These are phyloP conservation scores for Ciona savignyi DNA, from an alignment of 23 tunicate genomes.

Conservation along the genomic window DNA sequence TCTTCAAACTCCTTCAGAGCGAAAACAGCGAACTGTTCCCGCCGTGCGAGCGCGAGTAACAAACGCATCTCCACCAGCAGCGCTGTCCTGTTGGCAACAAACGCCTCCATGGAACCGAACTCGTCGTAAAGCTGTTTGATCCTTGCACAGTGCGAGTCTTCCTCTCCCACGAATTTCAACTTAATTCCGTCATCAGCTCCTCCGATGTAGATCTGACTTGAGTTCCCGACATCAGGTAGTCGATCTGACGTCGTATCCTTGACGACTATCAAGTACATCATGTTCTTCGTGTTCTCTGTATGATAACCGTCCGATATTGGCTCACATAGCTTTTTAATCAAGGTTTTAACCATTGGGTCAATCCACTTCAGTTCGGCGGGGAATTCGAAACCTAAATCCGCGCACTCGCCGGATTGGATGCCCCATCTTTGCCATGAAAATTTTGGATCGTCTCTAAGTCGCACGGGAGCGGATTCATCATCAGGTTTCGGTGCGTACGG, in stretches of 20 bases:
- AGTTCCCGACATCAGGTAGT: slow-evolving; percentile 48
- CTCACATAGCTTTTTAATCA: slow-evolving; percentile 70
- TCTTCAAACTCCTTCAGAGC: slow-evolving; percentile 69
- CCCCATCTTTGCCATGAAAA: slow-evolving; percentile 87
- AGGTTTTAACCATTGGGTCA: slow-evolving; percentile 71
- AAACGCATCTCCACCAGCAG: slow-evolving; percentile 74
- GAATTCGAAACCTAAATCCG: slow-evolving; percentile 61
- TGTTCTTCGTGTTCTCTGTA: slow-evolving; percentile 33
- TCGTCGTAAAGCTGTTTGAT: slow-evolving; percentile 44
- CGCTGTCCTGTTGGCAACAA: slow-evolving; percentile 55
- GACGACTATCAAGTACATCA: slow-evolving; percentile 78
- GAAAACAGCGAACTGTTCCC: slow-evolving; percentile 73
- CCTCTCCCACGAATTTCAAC: slow-evolving; percentile 50
- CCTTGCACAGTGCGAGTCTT: slow-evolving; percentile 45
- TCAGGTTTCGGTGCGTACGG: slow-evolving; percentile 61
- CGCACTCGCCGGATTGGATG: slow-evolving; percentile 23
- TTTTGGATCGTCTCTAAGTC: slow-evolving; percentile 82
- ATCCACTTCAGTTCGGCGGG: slow-evolving; percentile 83
- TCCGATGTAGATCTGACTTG: slow-evolving; percentile 86
- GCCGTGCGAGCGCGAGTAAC: slow-evolving; percentile 58
- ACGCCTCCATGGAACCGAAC: slow-evolving; percentile 49
- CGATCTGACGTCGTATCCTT: slow-evolving; percentile 61
- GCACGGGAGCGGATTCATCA: slow-evolving; percentile 25
- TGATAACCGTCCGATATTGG: slow-evolving; percentile 57
- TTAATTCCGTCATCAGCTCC: slow-evolving; percentile 74